Evolutionary conservation across 2,113 vertebrate genomes (phyloP).

Genomic region (Brachyhypopomus gauderio): DNA sequence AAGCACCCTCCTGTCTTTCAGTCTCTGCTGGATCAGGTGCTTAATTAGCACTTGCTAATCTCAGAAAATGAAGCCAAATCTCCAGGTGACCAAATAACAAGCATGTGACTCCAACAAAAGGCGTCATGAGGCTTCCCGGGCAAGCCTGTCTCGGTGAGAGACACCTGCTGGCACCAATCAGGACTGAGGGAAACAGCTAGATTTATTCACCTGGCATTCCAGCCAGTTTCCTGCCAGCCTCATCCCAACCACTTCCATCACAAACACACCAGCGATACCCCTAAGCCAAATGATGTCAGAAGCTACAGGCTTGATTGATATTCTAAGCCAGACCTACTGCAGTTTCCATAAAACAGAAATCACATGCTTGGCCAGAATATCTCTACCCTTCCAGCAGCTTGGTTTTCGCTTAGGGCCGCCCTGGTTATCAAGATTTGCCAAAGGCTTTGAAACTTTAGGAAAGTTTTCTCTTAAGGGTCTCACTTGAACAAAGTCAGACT

Average conservation of each 20-base stretch:
- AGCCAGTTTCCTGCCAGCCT: neutral
- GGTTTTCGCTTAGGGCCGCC: neutral
- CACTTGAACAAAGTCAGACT: neutral
- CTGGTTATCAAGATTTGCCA: neutral
- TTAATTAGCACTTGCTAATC: constrained; percentile 90
- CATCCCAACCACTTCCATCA: neutral
- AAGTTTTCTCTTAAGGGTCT: neutral
- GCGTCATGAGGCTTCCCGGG: constrained; percentile 8
- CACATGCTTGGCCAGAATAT: neutral
- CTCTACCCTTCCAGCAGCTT: neutral
- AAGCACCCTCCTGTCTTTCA: constrained; percentile 69
- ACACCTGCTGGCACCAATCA: constrained; percentile 28
- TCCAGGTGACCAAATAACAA: constrained; percentile 83
- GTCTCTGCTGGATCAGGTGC: constrained; percentile 78
- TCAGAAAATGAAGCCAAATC: constrained; percentile 84
- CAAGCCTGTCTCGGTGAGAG: neutral
- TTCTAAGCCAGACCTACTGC: neutral
- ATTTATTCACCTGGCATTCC: constrained; percentile 35
- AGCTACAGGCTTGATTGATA: neutral
- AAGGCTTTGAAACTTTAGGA: neutral
- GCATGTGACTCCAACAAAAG: constrained; percentile 54
- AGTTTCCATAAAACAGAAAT: neutral
- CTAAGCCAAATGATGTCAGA: neutral
- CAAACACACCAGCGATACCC: neutral
- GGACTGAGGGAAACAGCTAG: constrained; percentile 15